phyloP scores from a whole-genome alignment of 2,797 vertebrate species.

The Sebastes paucispinis region DNA sequence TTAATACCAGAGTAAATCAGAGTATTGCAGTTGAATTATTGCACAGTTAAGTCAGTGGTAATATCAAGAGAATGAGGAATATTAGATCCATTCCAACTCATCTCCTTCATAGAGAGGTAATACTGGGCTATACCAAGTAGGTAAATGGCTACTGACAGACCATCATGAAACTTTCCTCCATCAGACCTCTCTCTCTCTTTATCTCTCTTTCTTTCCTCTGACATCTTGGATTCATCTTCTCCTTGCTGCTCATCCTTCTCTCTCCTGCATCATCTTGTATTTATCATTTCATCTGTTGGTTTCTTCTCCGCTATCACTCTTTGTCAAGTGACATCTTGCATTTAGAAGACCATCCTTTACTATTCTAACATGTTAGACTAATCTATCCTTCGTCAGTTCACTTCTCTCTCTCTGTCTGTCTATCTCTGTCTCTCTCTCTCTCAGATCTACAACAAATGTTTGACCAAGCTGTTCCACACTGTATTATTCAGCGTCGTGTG shows the following conservation, averaged over 20 bases:
- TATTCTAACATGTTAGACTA: conserved; percentile 41
- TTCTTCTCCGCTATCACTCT: conserved; percentile 37
- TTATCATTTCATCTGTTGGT: conserved; percentile 47
- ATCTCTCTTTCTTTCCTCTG: conserved; percentile 20
- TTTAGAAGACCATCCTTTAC: conserved; percentile 56
- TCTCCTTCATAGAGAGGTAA: not conserved
- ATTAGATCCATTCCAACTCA: conserved; percentile 9
- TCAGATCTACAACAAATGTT: conserved; percentile 76
- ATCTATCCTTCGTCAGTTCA: conserved; percentile 42
- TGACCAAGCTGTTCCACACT: conserved; percentile 78
- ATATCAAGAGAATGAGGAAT: not conserved
- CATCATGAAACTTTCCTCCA: conserved; percentile 29
- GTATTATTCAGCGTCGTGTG: conserved; percentile 68
- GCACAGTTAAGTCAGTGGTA: not conserved
- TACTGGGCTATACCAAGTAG: not conserved
- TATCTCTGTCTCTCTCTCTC: conserved; percentile 13
- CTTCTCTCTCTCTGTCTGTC: not conserved
- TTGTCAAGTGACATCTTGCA: conserved; percentile 51
- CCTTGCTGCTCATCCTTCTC: conserved; percentile 28
- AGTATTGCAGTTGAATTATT: not conserved
- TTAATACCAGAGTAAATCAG: not conserved
- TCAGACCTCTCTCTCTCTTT: conserved; percentile 10
- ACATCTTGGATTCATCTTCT: conserved; percentile 46
- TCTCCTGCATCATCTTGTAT: conserved; percentile 47
- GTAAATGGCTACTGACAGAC: conserved; percentile 26